Base-by-base conservation (phyloP, 2,797 vertebrate genomes). In the Eptatretus atami region DNA sequence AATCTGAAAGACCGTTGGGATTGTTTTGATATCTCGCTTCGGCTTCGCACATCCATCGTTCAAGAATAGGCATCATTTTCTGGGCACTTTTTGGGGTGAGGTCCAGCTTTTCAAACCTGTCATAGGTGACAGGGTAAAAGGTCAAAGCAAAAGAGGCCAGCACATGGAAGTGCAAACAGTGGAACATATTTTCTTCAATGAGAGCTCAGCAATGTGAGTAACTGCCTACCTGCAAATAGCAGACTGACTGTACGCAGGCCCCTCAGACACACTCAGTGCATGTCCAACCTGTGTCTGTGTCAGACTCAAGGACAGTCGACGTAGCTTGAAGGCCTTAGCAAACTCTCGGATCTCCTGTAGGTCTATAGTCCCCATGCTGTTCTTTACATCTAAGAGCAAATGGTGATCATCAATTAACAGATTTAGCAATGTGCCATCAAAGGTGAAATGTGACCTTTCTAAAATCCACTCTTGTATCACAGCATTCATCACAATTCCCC, bases 231-330 rank as follows among this genome's bases (percentile, higher is more conserved):
- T 81, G 80, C 90, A 96, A 71, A 94, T 96, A 68, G 87, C 90
- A 1, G 86, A 93, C 74, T 95, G 90, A 76, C 90, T 96, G 75
- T 94, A 96, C 8, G 90, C 86, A 0, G 90, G 87, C 3, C 90
- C 90, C 72, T 93, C 90, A 0, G 88, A 92, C 1, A 86, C 87
- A 1, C 86, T 95, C 67, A 95, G 76, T 4, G 90, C 90, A 70
- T 96, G 90, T 2, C 90, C 90, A 71, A 96, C 88, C 78, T 96
- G 90, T 1, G 90, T 94, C 78, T 95, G 90, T 0, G 90, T 95
- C 54, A 95, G 79, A 15, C 90, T 87, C 64, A 96, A 73, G 44
- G 90, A 93, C 53, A 96, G 76, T 64, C 90, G 79, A 0, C 90
- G 83, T 69, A 96, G 90, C 76, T 96, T 96, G 74, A 96, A 96